Evolutionary conservation across 2,113 vertebrate species (phyloP).

Genomic region (Macrotis lagotis): DNA sequence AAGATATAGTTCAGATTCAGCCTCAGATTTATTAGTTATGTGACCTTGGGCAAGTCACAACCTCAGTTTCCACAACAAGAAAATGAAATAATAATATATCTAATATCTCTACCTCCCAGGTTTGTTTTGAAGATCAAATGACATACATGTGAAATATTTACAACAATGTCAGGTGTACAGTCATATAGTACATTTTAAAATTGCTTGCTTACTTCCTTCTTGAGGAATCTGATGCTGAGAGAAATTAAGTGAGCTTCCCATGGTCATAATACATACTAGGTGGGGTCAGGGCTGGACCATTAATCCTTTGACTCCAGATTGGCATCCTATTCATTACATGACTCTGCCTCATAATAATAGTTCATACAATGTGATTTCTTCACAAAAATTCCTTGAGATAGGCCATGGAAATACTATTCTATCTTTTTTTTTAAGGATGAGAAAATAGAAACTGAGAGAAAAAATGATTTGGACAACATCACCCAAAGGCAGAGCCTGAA

Average conservation of each 20-base stretch:
- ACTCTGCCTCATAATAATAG: not conserved
- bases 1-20: not conserved
- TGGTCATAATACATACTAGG: not conserved
- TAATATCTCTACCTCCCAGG: not conserved
- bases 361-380: not conserved
- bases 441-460: not conserved
- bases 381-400: not conserved
- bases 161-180: not conserved
- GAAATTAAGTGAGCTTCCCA: not conserved
- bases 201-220: not conserved
- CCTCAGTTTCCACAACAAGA: not conserved
- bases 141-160: not conserved
- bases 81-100: not conserved
- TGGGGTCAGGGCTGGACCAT: not conserved
- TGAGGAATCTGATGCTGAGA: not conserved
- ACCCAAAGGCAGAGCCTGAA: not conserved
- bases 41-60: not conserved
- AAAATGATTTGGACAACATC: not conserved
- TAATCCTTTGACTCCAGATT: not conserved
- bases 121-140: not conserved
- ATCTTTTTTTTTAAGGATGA: not conserved
- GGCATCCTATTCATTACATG: not conserved
- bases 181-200: not conserved
- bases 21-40: not conserved
- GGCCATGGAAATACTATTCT: not conserved